These are phyloP conservation scores for Donacobius atricapilla DNA, from an alignment of 2,113 vertebrate species.

Conservation along the genomic window DNA sequence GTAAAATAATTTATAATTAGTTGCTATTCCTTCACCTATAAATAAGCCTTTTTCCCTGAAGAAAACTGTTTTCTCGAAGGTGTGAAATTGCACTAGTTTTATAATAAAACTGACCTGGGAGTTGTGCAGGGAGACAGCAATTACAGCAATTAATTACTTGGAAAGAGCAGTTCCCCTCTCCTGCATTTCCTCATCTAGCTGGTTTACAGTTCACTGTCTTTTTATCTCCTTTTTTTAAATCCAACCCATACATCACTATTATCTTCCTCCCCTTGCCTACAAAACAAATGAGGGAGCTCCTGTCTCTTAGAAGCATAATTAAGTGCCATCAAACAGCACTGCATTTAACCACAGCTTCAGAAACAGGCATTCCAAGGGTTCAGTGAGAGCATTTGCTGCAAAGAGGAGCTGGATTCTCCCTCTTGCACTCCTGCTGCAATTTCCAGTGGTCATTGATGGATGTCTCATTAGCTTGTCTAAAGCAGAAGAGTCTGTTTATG, in stretches of 20 bases:
- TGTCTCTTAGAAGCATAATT: background rate
- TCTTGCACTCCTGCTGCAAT: background rate
- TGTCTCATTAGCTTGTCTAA: background rate
- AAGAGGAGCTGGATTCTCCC: background rate
- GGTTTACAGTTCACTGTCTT: background rate
- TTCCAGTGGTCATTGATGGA: background rate
- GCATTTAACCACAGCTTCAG: background rate
- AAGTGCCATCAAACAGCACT: background rate
- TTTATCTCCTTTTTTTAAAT: background rate
- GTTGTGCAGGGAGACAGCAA: background rate
- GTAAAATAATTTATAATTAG: background rate
- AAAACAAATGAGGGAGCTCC: background rate
- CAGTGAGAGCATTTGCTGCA: background rate
- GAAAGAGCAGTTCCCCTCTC: background rate
- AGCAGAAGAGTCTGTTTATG: background rate
- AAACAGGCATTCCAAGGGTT: background rate
- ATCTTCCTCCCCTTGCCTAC: background rate
- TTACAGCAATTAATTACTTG: conserved; percentile 18
- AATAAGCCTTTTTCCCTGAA: background rate
- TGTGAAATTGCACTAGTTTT: background rate
- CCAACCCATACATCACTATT: background rate
- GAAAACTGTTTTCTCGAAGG: background rate
- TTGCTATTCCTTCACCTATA: background rate
- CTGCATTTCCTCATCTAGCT: background rate
- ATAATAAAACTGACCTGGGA: background rate